Percentiles rank a stretch among this genome's conserved stretches.
Conservation (phyloP, 2,113 vertebrate species). For the Phainopepla nitens region DNA sequence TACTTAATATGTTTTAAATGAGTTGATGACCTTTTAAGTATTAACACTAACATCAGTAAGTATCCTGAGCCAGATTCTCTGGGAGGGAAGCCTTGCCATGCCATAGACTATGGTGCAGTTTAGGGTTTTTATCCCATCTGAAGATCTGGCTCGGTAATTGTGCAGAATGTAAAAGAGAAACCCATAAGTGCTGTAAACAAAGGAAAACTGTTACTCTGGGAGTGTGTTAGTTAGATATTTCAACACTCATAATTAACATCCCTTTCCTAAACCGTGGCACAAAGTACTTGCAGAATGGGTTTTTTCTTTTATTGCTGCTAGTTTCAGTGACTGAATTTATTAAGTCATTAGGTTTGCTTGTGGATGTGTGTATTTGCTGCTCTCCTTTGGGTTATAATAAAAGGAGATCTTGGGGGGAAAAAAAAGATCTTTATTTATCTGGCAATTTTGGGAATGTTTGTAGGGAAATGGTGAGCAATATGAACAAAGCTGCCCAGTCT, state of each 20-base stretch:
- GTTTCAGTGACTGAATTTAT: constrained; percentile 51
- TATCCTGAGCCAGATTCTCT: not conserved
- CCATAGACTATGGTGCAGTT: not conserved
- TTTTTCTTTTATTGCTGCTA: constrained; percentile 40
- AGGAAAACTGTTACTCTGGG: constrained; percentile 41
- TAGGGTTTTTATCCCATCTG: not conserved
- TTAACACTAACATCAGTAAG: not conserved
- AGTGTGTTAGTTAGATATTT: constrained; percentile 13
- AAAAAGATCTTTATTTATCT: not conserved
- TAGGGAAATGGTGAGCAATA: not conserved
- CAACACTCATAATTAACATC: constrained; percentile 42
- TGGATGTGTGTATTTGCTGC: constrained; percentile 6
- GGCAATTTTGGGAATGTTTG: not conserved
- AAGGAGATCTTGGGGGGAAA: not conserved
- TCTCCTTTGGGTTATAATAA: constrained; percentile 13
- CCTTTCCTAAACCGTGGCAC: constrained; percentile 18
- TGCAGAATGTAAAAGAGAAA: constrained; percentile 31
- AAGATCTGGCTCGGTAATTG: constrained; percentile 22
- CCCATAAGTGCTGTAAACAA: constrained; percentile 45
- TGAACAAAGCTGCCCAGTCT: not conserved
- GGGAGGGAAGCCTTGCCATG: not conserved
- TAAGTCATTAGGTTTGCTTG: constrained; percentile 3
- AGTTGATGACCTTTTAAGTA: not conserved
- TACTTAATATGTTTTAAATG: constrained; percentile 17
- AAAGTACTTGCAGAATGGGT: constrained; percentile 20